These are phyloP conservation scores for Cisticola juncidis DNA, from an alignment of 2,113 vertebrate genomes.

Conservation along the genomic window DNA sequence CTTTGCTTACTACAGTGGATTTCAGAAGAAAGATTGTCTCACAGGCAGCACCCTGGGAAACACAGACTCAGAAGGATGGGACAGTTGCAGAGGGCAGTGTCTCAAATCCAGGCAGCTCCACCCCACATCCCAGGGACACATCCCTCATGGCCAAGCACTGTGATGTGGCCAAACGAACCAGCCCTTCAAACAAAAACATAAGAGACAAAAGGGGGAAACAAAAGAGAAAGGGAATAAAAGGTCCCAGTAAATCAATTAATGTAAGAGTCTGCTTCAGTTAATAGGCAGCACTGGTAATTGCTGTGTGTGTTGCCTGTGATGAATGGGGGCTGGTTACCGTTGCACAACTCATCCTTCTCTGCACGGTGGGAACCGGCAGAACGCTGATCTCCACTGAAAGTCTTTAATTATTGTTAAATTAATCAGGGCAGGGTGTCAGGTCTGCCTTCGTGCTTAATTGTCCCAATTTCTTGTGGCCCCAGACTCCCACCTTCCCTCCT, in stretches of 20 bases:
- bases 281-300: conserved; percentile 36
- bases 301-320: conserved; percentile 23
- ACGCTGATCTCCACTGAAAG: background rate
- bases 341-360: conserved; percentile 3
- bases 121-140: background rate
- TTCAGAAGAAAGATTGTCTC: conserved; percentile 3
- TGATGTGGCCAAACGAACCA: background rate
- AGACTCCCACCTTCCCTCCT: background rate
- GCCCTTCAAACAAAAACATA: conserved; percentile 29
- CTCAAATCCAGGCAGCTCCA: background rate
- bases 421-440: conserved; percentile 50
- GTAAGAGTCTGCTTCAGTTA: conserved; percentile 31
- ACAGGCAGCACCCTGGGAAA: conserved; percentile 1
- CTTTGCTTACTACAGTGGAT: background rate
- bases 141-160: background rate
- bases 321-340: conserved; percentile 41
- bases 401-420: conserved; percentile 50
- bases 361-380: background rate
- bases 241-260: conserved; percentile 42
- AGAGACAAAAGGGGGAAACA: conserved; percentile 4
- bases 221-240: conserved; percentile 39
- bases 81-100: background rate
- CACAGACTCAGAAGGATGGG: background rate
- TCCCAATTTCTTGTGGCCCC: background rate
- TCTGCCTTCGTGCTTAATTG: conserved; percentile 16